Percentiles rank a stretch among this genome's conserved stretches.
These are phyloP conservation scores for Platycheirus albimanus DNA, from an alignment of 2,888 invertebrate genomes.

Conservation along the genomic window DNA sequence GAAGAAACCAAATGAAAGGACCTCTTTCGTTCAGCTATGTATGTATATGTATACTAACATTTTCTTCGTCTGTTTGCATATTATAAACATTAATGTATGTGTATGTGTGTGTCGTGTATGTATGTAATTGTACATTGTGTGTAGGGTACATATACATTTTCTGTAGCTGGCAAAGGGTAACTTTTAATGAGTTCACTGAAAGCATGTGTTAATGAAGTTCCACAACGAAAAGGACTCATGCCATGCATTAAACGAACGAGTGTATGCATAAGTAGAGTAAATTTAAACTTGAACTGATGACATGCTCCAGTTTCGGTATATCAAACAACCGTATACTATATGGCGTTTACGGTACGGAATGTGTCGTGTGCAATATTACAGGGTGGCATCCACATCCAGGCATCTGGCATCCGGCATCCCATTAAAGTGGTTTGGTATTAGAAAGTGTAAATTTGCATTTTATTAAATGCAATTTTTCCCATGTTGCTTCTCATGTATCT, in stretches of 20 bases:
- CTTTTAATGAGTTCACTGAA: slow-evolving; percentile 74
- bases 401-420: too few relatives aligned
- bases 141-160: slow-evolving; percentile 5
- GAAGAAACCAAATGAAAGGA: not conserved
- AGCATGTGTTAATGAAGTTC: slow-evolving; percentile 74
- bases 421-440: slow-evolving; percentile 66
- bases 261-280: slow-evolving; percentile 64
- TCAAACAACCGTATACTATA: slow-evolving; percentile 41
- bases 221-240: slow-evolving; percentile 64
- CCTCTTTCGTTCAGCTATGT: too few relatives aligned
- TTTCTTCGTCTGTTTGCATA: too few relatives aligned
- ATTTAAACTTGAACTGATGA: slow-evolving; percentile 74
- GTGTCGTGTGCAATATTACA: slow-evolving; percentile 7
- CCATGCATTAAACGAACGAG: slow-evolving; percentile 61
- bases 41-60: too few relatives aligned
- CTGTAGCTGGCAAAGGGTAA: slow-evolving; percentile 54
- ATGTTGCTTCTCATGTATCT: slow-evolving; percentile 30
- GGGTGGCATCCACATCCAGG: not conserved
- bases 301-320: slow-evolving; percentile 68
- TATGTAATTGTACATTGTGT: not conserved
- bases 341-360: not conserved
- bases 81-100: too few relatives aligned
- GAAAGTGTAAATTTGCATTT: slow-evolving; percentile 64
- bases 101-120: too few relatives aligned
- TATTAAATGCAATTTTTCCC: slow-evolving; percentile 63